Base-by-base conservation (phyloP, 2,797 vertebrate genomes). In the Eutrigla gurnardus region DNA sequence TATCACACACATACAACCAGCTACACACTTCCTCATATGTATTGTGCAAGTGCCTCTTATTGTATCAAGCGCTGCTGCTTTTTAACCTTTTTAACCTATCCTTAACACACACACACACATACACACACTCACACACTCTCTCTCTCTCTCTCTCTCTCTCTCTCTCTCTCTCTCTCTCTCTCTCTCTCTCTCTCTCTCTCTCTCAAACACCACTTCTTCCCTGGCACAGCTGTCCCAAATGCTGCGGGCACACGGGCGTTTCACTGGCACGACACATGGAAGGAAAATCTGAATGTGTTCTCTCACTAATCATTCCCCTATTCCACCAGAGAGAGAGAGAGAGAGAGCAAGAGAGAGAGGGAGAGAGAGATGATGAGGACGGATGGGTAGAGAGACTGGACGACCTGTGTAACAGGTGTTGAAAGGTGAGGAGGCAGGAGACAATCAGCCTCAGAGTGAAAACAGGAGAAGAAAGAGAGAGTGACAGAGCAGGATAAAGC, bases 201-300 rank as follows among this genome's bases (percentile, higher is more conserved):
- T 50, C 68, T 72, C 32, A 65, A 85, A 88, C 86, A 86, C 73
- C 78, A 91, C 86, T 88, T 91, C 88, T 93, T 91, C 92, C 90
- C 88, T 94, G 92, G 92, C 93, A 94, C 91, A 89, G 91, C 81
- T 88, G 89, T 92, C 91, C 90, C 79, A 71, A 89, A 91, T 92
- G 94, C 90, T 91, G 91, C 84, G 92, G 92, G 93, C 92, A 92
- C 88, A 91, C 91, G 69, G 93, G 92, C 92, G 89, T 94, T 94
- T 93, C 91, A 90, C 90, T 95, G 94, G 93, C 94, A 93, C 70
- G 73, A 93, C 91, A 92, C 89, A 89, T 93, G 94, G 94, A 94
- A 94, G 94, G 95, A 95, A 95, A 95, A 95, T 94, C 85, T 95
- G 94, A 95, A 95, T 93, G 92, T 93, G 89, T 94, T 94, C 93